Base-by-base conservation (phyloP, 2,888 invertebrate genomes). In the Anoncus sp. region DNA sequence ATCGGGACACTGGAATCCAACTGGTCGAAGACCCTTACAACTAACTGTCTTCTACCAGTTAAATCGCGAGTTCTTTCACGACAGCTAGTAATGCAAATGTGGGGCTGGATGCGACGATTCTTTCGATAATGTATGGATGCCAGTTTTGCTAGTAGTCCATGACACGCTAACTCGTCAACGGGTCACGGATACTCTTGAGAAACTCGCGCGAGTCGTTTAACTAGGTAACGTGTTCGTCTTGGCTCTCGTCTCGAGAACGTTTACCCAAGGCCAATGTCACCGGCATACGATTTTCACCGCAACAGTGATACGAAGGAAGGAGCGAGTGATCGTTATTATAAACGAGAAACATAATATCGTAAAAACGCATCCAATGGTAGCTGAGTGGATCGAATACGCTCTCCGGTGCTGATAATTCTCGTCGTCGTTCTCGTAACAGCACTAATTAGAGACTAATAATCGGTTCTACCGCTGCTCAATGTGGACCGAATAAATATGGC, bases 251-350 rank as follows among this genome's bases (percentile, higher is more conserved):
- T 20, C 45, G 55, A 55, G 65, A 65, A 57, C 40, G 55, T 66
- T 49, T 69, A 62, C 47, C 43, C 78, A 78, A 71, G 75, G 78
- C 75, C 78, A 78, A 78, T 78, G 78, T 75, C 78, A 78, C 71
- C 66, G 67, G 45, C 31, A 45, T 27, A 40, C 66, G 31, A 51
- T 43, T 55, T 45, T 22, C 53, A 24, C 12, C 31, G 24, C 31
- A n/a, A 14, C 55, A 27, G 10, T 22, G 51, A 35, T 22, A 49
- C 60, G 66, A 73, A 60, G 60, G 57, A 63, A 62, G 45, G 66
- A 69, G 31, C 62, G 71, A 59, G 51, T 65, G 51, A 65, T 75
- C 57, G 60, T 75, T 75, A 65, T 71, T 75, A 49, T 55, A 71
- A 65, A 31, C 35, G 55, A 53, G 63, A 31, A 60, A 55, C 47